phyloP scores from a whole-genome alignment of 2,113 vertebrate genomes.

The Cryptomyrus ogoouensis region DNA sequence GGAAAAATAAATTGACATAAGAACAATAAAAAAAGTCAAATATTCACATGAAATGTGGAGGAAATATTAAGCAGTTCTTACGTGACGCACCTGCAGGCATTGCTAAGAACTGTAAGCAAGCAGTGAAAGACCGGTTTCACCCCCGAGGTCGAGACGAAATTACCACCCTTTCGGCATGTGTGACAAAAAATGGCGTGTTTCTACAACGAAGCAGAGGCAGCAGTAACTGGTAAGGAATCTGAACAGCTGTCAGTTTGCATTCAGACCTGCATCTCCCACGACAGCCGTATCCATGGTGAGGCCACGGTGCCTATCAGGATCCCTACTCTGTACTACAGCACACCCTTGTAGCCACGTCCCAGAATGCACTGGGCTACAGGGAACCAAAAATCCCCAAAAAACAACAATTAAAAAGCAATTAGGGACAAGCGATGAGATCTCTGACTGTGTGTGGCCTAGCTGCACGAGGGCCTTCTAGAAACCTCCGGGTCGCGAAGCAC shows the following conservation, averaged over 20 bases:
- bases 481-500: background rate
- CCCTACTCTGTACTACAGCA: background rate
- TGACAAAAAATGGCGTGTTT: background rate
- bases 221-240: background rate
- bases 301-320: background rate
- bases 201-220: background rate
- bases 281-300: background rate
- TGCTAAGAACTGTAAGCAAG: background rate
- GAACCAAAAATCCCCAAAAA: background rate
- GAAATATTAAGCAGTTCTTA: background rate
- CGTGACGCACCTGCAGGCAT: background rate
- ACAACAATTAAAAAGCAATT: background rate
- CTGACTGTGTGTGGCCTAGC: background rate
- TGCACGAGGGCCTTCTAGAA: background rate
- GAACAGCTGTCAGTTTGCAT: background rate
- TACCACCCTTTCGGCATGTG: background rate
- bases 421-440: background rate
- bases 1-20: background rate
- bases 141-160: background rate
- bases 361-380: conserved; percentile 1
- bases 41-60: conserved; percentile 14
- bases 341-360: background rate
- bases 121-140: background rate
- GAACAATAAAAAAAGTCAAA: background rate
- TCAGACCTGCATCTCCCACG: conserved; percentile 1